These are phyloP conservation scores for Drosophila orena DNA, from an alignment of 1,140 invertebrate species.

Conservation along the genomic window DNA sequence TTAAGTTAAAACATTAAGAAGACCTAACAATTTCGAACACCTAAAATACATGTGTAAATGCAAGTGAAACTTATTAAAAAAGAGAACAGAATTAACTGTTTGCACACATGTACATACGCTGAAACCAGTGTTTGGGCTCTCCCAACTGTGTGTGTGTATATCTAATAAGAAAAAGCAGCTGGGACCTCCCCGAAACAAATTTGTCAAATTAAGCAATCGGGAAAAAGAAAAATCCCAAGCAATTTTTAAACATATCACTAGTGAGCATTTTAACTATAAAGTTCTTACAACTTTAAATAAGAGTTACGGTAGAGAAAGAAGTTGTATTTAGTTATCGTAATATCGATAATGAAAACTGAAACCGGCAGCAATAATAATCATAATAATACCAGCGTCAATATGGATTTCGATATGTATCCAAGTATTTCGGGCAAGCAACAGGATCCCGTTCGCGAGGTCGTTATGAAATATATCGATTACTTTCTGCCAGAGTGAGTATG, in stretches of 20 bases:
- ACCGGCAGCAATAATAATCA: constrained; percentile 53
- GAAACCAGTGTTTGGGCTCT: not conserved
- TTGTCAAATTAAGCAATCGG: constrained; percentile 10
- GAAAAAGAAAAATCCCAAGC: constrained; percentile 4
- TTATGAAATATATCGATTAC: constrained; percentile 89
- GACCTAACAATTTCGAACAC: constrained; percentile 18
- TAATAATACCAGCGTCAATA: constrained; percentile 61
- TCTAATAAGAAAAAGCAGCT: constrained; percentile 19
- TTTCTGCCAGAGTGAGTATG: constrained; percentile 88
- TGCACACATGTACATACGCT: not conserved
- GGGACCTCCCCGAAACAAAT: constrained; percentile 14
- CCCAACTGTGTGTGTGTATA: constrained; percentile 22
- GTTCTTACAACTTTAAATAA: constrained; percentile 10
- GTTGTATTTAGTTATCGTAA: constrained; percentile 16
- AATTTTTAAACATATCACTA: constrained; percentile 41
- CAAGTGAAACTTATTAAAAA: constrained; percentile 58
- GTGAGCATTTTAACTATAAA: not conserved
- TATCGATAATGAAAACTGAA: constrained; percentile 77
- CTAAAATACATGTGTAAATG: constrained; percentile 45
- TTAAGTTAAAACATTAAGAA: constrained; percentile 35
- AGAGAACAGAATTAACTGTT: constrained; percentile 37
- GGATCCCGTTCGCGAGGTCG: constrained; percentile 88
- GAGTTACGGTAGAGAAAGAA: not conserved
- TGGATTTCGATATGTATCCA: constrained; percentile 87
- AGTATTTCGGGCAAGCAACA: constrained; percentile 88